These are phyloP conservation scores for Zoanthus sociatus DNA, from an alignment of 92 coral and sea anemone genomes.

Conservation along the genomic window DNA sequence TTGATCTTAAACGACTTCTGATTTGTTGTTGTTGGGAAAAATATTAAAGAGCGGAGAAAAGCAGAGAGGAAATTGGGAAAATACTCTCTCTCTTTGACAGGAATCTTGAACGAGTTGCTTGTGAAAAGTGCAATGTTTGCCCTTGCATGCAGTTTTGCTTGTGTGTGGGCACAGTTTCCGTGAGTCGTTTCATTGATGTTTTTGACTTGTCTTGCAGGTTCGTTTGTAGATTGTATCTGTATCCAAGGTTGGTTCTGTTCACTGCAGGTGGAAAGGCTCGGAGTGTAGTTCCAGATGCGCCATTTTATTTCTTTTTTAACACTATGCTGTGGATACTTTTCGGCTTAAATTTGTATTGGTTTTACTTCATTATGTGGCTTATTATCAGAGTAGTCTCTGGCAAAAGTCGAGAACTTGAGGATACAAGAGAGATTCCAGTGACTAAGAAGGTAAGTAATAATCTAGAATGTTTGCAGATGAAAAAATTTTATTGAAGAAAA, in stretches of 20 bases:
- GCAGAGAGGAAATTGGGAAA: no score
- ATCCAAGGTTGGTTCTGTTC: constrained; percentile 84
- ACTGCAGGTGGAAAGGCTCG: constrained; percentile 65
- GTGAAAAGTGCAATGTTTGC: no score
- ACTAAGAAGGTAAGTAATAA: constrained; percentile 42
- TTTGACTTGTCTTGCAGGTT: constrained; percentile 65
- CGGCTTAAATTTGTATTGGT: constrained; percentile 92
- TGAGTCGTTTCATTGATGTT: not conserved
- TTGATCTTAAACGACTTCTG: no score
- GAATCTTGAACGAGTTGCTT: no score
- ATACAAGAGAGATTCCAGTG: constrained; percentile 78
- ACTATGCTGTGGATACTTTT: constrained; percentile 82
- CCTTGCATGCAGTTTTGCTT: no score
- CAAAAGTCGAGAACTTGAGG: constrained; percentile 80
- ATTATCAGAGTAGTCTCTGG: constrained; percentile 84
- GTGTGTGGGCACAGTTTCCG: not conserved
- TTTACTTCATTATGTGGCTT: constrained; percentile 87
- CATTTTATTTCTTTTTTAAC: constrained; percentile 95
- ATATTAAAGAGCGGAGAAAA: no score
- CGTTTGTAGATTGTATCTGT: constrained; percentile 84
- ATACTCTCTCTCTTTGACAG: no score
- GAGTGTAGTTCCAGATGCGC: constrained; percentile 59
- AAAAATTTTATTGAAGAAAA: no score
- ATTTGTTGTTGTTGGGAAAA: no score
- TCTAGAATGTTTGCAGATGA: not conserved